Base-by-base conservation (phyloP, 1,140 invertebrate species). In the Calephelis virginiensis region DNA sequence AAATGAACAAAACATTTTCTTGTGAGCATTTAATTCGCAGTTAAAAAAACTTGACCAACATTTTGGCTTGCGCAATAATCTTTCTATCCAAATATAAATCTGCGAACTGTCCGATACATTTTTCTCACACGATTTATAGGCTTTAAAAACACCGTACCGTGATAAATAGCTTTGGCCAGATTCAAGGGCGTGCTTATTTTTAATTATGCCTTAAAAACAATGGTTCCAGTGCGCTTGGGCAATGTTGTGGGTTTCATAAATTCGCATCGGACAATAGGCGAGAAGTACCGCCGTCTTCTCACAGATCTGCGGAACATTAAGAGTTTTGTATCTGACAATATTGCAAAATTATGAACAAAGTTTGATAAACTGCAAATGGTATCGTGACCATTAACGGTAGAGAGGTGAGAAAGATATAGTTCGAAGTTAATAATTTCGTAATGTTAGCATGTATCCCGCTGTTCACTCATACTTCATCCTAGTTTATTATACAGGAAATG, bases 211-310 rank as follows among this genome's bases (percentile, higher is more conserved):
- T 45, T 37, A 45, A 62, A 72, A 77, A 86, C 82, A 86, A 86
- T 84, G 63, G 80, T 48, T 49, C 14, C 13, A 38, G 11, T 14
- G 45, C 37, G 60, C 68, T 85, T 81, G 75, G 45, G 76, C 71
- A 85, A 84, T 70, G 59, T 47, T 38, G 73, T 71, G 63, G 70
- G 73, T 85, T 83, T 86, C 81, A 83, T 78, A 78, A 78, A 82
- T 67, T 61, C 70, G 59, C 66, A 68, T 59, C 75, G 77, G 75
- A 83, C 80, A 82, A 84, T 84, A 66, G 73, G 45, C 61, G 53
- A 48, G 37, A 37, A 59, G 53, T 38, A n/a, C 66, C 49, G 60
- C 38, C 47, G 37, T 14, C 66, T 71, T 72, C 67, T 69, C 70
- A 66, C 70, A 66, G 61, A 68, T 45, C 50, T 11, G 46, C 66